Evolutionary conservation across 2,797 vertebrate genomes (phyloP).

Genomic region (Typhlichthys eigenmanni): DNA sequence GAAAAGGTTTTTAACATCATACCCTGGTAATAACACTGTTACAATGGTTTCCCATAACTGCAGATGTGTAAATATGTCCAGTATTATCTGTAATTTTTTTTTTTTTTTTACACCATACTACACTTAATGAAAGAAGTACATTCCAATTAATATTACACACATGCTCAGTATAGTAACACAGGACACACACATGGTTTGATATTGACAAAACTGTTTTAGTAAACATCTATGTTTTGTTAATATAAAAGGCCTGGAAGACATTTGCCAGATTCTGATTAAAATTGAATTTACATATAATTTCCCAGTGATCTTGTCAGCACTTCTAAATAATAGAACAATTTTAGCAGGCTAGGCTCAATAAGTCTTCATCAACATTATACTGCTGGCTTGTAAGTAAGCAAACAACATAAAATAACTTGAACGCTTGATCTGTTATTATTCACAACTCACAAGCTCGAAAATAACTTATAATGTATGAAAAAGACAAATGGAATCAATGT

Average conservation of each 20-base stretch:
- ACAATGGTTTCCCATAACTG: background rate
- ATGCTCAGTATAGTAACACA: slow-evolving; percentile 22
- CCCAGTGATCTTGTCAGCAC: background rate
- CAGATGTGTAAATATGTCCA: background rate
- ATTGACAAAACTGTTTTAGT: slow-evolving; percentile 6
- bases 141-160: slow-evolving; percentile 11
- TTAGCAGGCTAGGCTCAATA: background rate
- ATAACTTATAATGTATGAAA: background rate
- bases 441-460: too few species aligned
- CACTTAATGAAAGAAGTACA: slow-evolving; percentile 1
- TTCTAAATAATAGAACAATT: background rate
- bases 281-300: background rate
- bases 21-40: slow-evolving; percentile 31
- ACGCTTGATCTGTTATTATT: background rate
- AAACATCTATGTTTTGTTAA: background rate
- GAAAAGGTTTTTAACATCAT: slow-evolving; percentile 5
- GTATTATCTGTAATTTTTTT: background rate
- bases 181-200: slow-evolving; percentile 4
- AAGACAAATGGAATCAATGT: slow-evolving; percentile 8
- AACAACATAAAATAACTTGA: background rate
- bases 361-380: too few species aligned
- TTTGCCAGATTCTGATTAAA: background rate
- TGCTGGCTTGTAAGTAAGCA: too few species aligned
- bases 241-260: background rate
- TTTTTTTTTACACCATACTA: slow-evolving; percentile 2